A percentile compares a stretch with the other conserved stretches of the same genome.
These are phyloP conservation scores for Mesitornis unicolor DNA, from an alignment of 2,113 vertebrate species.

Conservation along the genomic window DNA sequence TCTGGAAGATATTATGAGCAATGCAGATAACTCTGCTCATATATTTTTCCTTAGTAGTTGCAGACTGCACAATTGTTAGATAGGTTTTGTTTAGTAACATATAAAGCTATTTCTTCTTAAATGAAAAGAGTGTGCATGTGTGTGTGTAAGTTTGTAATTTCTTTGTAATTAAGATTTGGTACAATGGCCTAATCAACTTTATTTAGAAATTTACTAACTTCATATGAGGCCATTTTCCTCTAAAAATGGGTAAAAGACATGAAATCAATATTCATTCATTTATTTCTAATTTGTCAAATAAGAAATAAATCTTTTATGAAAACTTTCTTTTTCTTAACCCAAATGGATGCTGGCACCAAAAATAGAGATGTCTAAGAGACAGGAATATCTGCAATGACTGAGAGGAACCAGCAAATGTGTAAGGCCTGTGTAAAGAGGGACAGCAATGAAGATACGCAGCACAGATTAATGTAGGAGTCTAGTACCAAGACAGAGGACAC, in stretches of 20 bases:
- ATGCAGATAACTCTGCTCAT: neutral
- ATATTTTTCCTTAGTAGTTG: neutral
- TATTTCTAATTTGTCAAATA: neutral
- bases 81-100: neutral
- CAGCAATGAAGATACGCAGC: neutral
- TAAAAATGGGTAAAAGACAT: neutral
- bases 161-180: neutral
- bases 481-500: neutral
- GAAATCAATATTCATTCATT: neutral
- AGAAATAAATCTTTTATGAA: neutral
- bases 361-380: neutral
- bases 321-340: neutral
- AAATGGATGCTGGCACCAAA: neutral
- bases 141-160: neutral
- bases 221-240: neutral
- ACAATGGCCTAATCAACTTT: neutral
- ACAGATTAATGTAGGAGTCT: neutral
- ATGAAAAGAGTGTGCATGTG: neutral
- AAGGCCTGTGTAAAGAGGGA: neutral
- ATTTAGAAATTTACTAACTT: neutral
- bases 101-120: neutral
- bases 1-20: neutral
- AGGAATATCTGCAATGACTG: neutral
- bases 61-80: neutral
- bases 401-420: neutral